phyloP scores from a whole-genome alignment of 1,140 invertebrate genomes.

The Meloidogyne floridensis region DNA sequence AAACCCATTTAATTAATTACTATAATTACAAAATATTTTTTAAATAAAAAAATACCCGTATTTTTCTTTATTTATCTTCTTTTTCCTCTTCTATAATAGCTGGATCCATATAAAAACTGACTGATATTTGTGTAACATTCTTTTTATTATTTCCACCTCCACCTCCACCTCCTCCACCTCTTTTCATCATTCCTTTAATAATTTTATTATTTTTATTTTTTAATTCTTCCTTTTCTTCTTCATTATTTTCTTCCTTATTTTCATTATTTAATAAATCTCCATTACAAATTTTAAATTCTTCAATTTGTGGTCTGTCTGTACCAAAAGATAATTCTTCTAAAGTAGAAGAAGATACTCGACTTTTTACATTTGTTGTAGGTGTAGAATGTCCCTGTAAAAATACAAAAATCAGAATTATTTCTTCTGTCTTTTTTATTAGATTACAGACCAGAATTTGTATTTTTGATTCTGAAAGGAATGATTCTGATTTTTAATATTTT shows the following conservation, averaged over 20 bases:
- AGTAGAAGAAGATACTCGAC: not conserved
- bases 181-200: not conserved
- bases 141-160: not conserved
- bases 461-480: no score
- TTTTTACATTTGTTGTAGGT: not conserved
- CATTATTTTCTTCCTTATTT: not conserved
- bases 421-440: no score
- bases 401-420: no score
- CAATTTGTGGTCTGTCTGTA: conserved; percentile 4
- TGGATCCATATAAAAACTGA: not conserved
- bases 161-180: not conserved
- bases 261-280: conserved; percentile 1
- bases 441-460: no score
- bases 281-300: not conserved
- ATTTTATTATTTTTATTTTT: not conserved
- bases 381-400: not conserved
- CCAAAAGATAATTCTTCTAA: not conserved
- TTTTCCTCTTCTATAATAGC: not conserved
- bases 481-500: no score
- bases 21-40: not conserved
- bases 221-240: not conserved
- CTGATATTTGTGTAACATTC: not conserved
- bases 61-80: not conserved
- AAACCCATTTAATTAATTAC: no score
- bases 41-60: not conserved